Percentiles rank a stretch among this genome's conserved stretches.
These are phyloP conservation scores for Thymelicus acteon DNA, from an alignment of 2,888 invertebrate species.

Conservation along the genomic window DNA sequence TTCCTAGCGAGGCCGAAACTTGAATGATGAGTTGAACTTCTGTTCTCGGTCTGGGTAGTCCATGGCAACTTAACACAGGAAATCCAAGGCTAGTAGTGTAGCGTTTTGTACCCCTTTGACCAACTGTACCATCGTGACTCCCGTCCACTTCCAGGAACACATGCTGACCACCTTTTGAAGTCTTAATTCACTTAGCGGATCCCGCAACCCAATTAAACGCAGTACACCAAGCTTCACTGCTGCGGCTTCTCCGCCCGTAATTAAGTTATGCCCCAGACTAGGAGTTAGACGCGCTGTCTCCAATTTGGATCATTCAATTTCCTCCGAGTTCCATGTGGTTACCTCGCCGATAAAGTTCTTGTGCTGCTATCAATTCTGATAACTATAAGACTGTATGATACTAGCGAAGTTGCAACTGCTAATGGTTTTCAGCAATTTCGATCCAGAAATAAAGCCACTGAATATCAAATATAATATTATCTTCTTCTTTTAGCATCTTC, in stretches of 20 bases:
- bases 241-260: slow-evolving; percentile 39
- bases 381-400: not conserved
- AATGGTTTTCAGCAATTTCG: too few relatives aligned
- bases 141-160: not conserved
- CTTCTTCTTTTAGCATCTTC: too few relatives aligned
- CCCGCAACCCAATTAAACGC: slow-evolving; percentile 28
- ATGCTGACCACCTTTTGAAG: slow-evolving; percentile 14
- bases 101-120: too few relatives aligned
- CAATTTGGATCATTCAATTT: slow-evolving; percentile 36
- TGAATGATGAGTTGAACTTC: too few relatives aligned
- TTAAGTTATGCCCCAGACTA: slow-evolving; percentile 37
- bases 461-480: too few relatives aligned
- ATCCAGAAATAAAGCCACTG: too few relatives aligned
- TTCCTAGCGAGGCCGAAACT: too few relatives aligned
- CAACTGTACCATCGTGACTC: not conserved
- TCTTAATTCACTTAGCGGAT: slow-evolving; percentile 23
- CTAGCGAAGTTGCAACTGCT: too few relatives aligned
- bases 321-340: slow-evolving; percentile 17
- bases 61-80: too few relatives aligned
- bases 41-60: too few relatives aligned
- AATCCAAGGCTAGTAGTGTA: too few relatives aligned
- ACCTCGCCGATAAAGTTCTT: not conserved
- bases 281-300: slow-evolving; percentile 19
- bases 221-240: slow-evolving; percentile 11
- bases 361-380: not conserved